A percentile compares a stretch with the other conserved stretches of the same genome.
Evolutionary conservation across 2,888 invertebrate species (phyloP).

Genomic region (Plebejus anna): DNA sequence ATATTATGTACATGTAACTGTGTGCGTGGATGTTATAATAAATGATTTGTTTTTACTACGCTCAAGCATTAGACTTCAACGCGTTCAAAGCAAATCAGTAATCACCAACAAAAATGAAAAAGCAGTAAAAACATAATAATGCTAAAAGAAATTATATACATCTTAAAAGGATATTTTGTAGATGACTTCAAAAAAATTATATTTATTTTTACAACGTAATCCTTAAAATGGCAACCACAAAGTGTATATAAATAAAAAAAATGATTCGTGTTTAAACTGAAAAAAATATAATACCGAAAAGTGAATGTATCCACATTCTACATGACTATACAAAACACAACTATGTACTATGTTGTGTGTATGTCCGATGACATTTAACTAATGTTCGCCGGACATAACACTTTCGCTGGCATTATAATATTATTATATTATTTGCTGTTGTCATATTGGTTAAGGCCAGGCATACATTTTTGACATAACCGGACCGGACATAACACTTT

Average conservation of each 20-base stretch:
- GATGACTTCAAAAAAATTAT: too few relatives aligned
- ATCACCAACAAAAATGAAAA: neutral
- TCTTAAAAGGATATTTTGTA: neutral
- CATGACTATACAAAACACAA: neutral
- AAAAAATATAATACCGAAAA: neutral
- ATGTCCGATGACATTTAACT: constrained; percentile 10
- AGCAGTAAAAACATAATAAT: neutral
- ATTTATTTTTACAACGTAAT: too few relatives aligned
- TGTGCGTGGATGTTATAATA: neutral
- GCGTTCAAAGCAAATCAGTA: neutral
- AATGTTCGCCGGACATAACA: neutral
- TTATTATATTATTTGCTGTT: neutral
- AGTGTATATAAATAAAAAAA: too few relatives aligned
- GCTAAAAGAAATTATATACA: neutral
- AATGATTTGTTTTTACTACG: neutral
- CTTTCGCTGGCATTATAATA: constrained; percentile 8
- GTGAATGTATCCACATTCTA: neutral
- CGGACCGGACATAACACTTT: neutral
- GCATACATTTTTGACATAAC: neutral
- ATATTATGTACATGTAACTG: too few relatives aligned
- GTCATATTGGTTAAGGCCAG: neutral
- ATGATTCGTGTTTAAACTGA: neutral
- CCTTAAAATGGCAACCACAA: too few relatives aligned
- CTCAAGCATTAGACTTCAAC: neutral
- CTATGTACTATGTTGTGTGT: neutral